Evolutionary conservation across 2,113 vertebrate genomes (phyloP), one percentile per base, ranked within the genome.

Genomic region (Chunga burmeisteri): DNA sequence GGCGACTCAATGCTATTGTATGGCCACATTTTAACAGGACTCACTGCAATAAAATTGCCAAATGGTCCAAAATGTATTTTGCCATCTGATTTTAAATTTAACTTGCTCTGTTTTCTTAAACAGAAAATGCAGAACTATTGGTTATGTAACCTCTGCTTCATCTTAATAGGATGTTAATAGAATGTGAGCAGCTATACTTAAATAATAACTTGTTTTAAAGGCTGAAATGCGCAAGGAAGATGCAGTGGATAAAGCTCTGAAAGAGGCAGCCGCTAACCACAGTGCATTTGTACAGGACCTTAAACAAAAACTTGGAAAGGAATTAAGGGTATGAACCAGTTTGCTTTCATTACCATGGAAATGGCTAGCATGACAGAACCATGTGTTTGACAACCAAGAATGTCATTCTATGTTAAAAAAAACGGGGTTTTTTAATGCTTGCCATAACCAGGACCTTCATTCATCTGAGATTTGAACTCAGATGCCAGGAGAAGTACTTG

Each of bases 221-320:
- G 98, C 97, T 49, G 58, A 82, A 53, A 29, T 61, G n/a, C 80
- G 42, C 40, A 97, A 94, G 86, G 88, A 97, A 46, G 88, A 97
- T 95, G 98, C 96, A 68, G 96, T 98, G 73, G 93, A 97, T 66
- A 95, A 95, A 94, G 97, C 97, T 71, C 85, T 98, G 25, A 38
- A 90, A 77, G 95, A 96, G 25, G 95, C 96, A 77, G 78, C 92
- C 1, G 23, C 25, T 13, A 85, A 86, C 44, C 94, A 98, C 87
- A 74, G 36, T 52, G 85, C 81, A 23, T 88, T 95, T 70, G 87
- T 98, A 67, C 74, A 91, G 66, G 15, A 83, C 47, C 92, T 98
- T 84, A 93, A 97, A 90, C 90, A 95, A 62, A 75, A 94, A 78
- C 92, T 97, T 65, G 65, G 87, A 67, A 55, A 81, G 68, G 75